phyloP scores from a whole-genome alignment of 2,797 vertebrate species.

The Semaprochilodus insignis region DNA sequence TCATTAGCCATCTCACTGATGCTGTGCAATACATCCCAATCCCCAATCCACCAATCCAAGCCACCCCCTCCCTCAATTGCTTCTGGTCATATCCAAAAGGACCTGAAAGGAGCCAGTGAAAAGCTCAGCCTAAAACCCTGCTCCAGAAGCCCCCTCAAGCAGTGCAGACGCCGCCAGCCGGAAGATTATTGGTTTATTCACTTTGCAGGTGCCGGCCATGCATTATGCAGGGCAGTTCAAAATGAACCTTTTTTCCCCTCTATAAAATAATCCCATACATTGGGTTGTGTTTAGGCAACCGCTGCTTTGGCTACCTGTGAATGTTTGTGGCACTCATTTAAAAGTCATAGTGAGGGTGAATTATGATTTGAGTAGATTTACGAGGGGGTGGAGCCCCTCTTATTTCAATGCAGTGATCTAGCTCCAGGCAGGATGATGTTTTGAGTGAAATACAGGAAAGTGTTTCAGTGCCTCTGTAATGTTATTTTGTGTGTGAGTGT shows the following conservation, averaged over 20 bases:
- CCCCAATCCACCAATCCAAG: not conserved
- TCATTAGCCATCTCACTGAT: conserved; percentile 47
- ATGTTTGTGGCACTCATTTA: conserved; percentile 31
- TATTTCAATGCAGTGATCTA: not conserved
- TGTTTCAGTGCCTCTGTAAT: conserved; percentile 7
- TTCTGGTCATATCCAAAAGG: conserved; percentile 22
- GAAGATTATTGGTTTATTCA: conserved; percentile 48
- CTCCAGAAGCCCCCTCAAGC: conserved; percentile 7
- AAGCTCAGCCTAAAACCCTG: conserved; percentile 20
- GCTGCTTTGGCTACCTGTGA: conserved; percentile 2
- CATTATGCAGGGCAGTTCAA: conserved; percentile 16
- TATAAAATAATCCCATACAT: not conserved
- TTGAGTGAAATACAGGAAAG: not conserved
- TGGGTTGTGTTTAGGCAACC: not conserved
- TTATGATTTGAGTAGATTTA: conserved; percentile 11
- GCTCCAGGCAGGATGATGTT: not conserved
- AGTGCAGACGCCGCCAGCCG: not conserved
- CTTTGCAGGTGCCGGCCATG: conserved; percentile 36
- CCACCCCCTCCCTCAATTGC: not conserved
- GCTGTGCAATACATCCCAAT: conserved; percentile 30
- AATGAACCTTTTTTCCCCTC: not conserved
- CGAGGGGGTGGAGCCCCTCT: not conserved
- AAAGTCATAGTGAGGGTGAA: conserved; percentile 17
- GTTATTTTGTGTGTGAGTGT: conserved; percentile 19
- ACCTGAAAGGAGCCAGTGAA: conserved; percentile 12